Percentiles rank a stretch among this genome's conserved stretches.
Evolutionary conservation across 2,888 invertebrate genomes (phyloP).

Genomic region (Trisateles emortualis): DNA sequence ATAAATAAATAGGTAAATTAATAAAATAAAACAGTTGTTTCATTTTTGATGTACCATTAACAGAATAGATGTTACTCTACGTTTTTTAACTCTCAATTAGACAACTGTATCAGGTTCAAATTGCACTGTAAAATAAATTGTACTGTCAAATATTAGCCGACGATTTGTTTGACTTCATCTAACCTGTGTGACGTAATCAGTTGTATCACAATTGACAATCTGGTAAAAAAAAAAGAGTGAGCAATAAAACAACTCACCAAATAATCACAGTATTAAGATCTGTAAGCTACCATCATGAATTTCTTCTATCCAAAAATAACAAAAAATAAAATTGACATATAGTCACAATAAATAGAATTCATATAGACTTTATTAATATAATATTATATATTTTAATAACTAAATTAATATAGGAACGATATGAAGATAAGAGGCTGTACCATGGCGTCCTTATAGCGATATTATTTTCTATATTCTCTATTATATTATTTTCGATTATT

Average conservation of each 20-base stretch:
- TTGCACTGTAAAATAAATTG: too few species aligned
- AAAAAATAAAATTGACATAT: slow-evolving; percentile 13
- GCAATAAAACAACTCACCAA: slow-evolving; percentile 19
- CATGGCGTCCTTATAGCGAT: too few species aligned
- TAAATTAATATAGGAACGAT: slow-evolving; percentile 37
- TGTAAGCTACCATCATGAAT: slow-evolving; percentile 27
- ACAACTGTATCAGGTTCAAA: too few species aligned
- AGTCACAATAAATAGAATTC: slow-evolving; percentile 22
- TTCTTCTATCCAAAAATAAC: slow-evolving; percentile 23
- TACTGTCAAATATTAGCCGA: background rate
- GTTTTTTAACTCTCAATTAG: too few species aligned
- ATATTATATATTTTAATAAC: slow-evolving; percentile 20
- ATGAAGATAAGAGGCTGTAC: slow-evolving; percentile 18
- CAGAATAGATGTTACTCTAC: too few species aligned
- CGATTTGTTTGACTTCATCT: background rate
- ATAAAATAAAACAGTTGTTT: too few species aligned
- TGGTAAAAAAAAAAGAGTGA: slow-evolving; percentile 18
- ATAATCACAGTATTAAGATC: slow-evolving; percentile 28
- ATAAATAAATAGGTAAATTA: too few species aligned
- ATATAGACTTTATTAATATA: slow-evolving; percentile 24
- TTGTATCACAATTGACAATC: slow-evolving; percentile 27
- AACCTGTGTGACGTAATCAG: background rate
- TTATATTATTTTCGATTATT: too few species aligned
- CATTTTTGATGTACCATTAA: too few species aligned
- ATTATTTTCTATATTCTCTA: too few species aligned